A percentile compares a stretch with the other conserved stretches of the same genome.
These are phyloP conservation scores for Phasianus colchicus DNA, from an alignment of 2,113 vertebrate species.

Conservation along the genomic window DNA sequence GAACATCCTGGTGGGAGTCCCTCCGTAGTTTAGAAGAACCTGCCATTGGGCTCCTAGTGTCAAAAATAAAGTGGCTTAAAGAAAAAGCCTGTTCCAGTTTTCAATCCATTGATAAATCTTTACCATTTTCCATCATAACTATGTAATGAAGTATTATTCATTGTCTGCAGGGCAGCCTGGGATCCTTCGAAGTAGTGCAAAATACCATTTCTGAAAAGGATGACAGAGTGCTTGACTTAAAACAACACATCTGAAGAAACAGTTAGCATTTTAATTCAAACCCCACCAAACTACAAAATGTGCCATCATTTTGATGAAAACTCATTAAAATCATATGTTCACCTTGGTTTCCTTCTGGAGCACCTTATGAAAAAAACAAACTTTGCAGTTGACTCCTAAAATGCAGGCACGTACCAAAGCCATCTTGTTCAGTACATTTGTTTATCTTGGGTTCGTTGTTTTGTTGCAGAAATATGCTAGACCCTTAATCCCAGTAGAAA, in stretches of 20 bases:
- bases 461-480: constrained; percentile 77
- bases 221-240: not conserved
- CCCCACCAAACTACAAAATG: not conserved
- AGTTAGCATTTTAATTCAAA: not conserved
- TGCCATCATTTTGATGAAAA: not conserved
- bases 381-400: constrained; percentile 47
- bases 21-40: not conserved
- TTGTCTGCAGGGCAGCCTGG: not conserved
- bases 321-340: not conserved
- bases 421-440: constrained; percentile 58
- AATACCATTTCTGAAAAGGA: constrained; percentile 5
- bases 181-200: not conserved
- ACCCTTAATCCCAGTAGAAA: constrained; percentile 76
- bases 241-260: not conserved
- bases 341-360: constrained; percentile 10
- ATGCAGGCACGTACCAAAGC: not conserved
- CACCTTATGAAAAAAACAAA: not conserved
- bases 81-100: not conserved
- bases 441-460: constrained; percentile 78
- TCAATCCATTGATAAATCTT: not conserved
- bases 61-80: not conserved
- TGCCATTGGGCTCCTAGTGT: rapidly evolving
- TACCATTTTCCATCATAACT: not conserved
- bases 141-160: not conserved
- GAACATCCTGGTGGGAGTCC: not conserved